Evolutionary conservation across 2,888 invertebrate species (phyloP), one percentile per base, ranked within the genome.

Genomic region (Tigriopus californicus): DNA sequence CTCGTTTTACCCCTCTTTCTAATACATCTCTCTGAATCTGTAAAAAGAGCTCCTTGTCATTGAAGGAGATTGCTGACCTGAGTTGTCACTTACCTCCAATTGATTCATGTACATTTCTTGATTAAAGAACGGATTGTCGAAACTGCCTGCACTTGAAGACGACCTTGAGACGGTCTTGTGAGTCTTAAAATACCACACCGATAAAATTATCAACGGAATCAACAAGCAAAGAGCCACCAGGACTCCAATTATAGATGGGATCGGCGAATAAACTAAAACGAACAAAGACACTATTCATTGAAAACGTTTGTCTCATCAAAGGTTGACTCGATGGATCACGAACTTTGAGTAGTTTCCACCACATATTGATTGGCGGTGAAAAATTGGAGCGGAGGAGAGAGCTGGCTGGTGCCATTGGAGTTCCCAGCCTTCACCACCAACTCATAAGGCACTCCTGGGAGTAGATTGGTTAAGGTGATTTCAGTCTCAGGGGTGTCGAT

Each of bases 351-450:
- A 20, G 56, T 42, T 22, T 56, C 56, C 12, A 56, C 24, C 15
- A 56, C 47, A 51, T 33, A 24, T 4, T 58, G n/a, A 33, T 58
- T 79, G 12, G 64, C 65, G 57, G 83, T 80, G 22, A 81, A 80
- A 71, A 86, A 86, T 69, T 78, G 77, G 61, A 85, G 75, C 2
- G 85, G 80, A 48, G 79, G 77, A 25, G 84, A 83, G 49, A 85
- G 76, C 1, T 81, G 79, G 53, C 85, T 85, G 41, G 85, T 83
- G 74, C 84, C 85, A 64, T 77, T 75, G 63, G 79, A 78, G 70
- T 87, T 88, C 57, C 84, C 84, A 24, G 87, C 84, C 70, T 86
- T 87, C 1, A 86, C 80, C 1, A 84, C 82, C 64, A 84, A 79
- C 70, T 87, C 85, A 69, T 88, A 88, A 1, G 78, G 75, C 52